Evolutionary conservation across 2,797 vertebrate genomes (phyloP), one percentile per base, ranked within the genome.

Genomic region (Gallinago nigripennis): DNA sequence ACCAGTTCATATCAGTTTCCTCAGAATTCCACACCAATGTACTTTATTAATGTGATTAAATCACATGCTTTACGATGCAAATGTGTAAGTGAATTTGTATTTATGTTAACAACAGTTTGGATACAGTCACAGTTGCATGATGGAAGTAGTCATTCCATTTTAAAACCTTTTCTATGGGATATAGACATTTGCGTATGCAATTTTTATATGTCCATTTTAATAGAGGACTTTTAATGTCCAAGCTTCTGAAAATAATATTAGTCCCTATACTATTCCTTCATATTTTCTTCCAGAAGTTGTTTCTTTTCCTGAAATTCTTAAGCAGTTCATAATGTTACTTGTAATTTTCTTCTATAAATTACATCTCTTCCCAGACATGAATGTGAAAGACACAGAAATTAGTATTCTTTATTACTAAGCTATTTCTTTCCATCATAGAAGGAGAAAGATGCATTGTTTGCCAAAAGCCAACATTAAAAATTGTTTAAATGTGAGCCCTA

Each of bases 271-370:
- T 27, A 2, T 35, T 69, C 72, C 89, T 90, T 70, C 46, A 48
- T 30, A 6, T 12, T 81, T 89, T 85, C 20, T 82, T 68, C 24
- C 25, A 63, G 7, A 87, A 84, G 30, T 8, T 51, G 20, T 10
- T 88, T 69, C 35, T 50, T 86, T 84, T n/a, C 51, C 64, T 66
- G 11, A 94, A 84, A 93, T 69, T 78, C 63, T 82, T 84, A 82
- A 71, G 69, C 31, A 78, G 30, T 50, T 92, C 63, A 71, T 50
- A 82, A 82, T 75, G 53, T 53, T 54, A 90, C 85, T 73, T 88
- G 63, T 46, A 83, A 92, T 92, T 92, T 94, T 85, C 71, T 64
- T 85, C 57, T 71, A 61, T 35, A 93, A 95, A 92, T 78, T 80
- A 80, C 37, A 39, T 82, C 53, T 92, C 82, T 89, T 83, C n/a